Evolutionary conservation across 2,888 invertebrate species (phyloP), one percentile per base, ranked within the genome.

Genomic region (Papilio protenor): DNA sequence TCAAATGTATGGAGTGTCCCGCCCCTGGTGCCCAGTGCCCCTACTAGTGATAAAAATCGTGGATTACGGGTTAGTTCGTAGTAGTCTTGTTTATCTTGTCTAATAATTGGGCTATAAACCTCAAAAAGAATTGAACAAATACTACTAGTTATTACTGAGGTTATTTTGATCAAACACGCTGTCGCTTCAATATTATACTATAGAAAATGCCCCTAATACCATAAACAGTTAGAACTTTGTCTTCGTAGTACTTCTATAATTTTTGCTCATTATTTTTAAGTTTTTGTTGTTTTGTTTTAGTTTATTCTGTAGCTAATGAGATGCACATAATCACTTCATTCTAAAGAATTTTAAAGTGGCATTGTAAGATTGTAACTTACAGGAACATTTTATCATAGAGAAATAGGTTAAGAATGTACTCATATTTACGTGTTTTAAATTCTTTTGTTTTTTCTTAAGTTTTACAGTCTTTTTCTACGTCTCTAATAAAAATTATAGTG

Each of bases 221-320:
- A n/a, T n/a, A n/a, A 47, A 11, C 47, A 14, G 12, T 49, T 49
- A 49, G 49, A 49, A 12, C 12, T 49, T 49, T 16, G 49, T 16
- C 14, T 49, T 16, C 16, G 10, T 49, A 49, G 4, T 12, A 49
- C 4, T n/a, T 55, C 10, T 2, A 23, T 59, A 16, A 64, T 33
- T 64, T 16, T 33, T 33, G 4, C 64, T 33, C 16, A 33, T 33
- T 33, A 66, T 33, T 66, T 45, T 45, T 12, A 45, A 12, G 14
- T 69, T 45, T 4, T 45, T 64, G 66, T 45, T 64, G 66, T 45
- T 66, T 66, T 66, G n/a, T 40, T n/a, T 18, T 21, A 45, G 21
- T 69, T 69, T 21, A 11, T 40, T 21, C 12, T 45, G 45, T 12
- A 45, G 45, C 66, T 69, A 69, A 69, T 69, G 66, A 69, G 45